Evolutionary conservation across 2,888 invertebrate species (phyloP).

Genomic region (Heliothis peltigera): DNA sequence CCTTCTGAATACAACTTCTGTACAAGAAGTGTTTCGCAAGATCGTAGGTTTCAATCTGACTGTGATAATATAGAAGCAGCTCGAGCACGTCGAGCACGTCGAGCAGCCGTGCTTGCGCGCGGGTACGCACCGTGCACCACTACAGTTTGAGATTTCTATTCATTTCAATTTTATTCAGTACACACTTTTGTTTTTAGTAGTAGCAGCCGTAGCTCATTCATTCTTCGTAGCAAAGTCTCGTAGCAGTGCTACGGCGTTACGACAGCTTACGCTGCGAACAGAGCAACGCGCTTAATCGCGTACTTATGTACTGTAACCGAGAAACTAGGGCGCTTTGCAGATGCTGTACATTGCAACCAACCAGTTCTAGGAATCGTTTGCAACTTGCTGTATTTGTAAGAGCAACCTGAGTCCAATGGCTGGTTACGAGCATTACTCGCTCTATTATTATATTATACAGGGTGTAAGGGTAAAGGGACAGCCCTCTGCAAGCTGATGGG

Average conservation of each 20-base stretch:
- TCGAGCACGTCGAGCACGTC: too few species aligned
- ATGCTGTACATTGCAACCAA: not conserved
- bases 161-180: conserved; percentile 14
- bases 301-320: conserved; percentile 17
- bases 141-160: conserved; percentile 11
- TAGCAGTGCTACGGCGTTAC: conserved; percentile 19
- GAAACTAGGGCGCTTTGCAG: conserved; percentile 3
- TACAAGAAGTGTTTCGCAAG: too few species aligned
- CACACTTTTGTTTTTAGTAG: conserved; percentile 12
- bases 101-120: not conserved
- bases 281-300: conserved; percentile 6
- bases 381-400: too few species aligned
- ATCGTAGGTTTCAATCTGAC: too few species aligned
- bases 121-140: not conserved
- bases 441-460: too few species aligned
- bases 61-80: too few species aligned
- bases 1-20: too few species aligned
- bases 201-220: conserved; percentile 5
- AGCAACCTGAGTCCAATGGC: too few species aligned
- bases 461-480: too few species aligned
- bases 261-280: conserved; percentile 18
- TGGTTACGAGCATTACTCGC: too few species aligned
- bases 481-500: too few species aligned
- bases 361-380: too few species aligned
- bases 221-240: conserved; percentile 7